phyloP scores from a whole-genome alignment of 92 coral and sea anemone genomes.

The Epizoanthus ramosus region DNA sequence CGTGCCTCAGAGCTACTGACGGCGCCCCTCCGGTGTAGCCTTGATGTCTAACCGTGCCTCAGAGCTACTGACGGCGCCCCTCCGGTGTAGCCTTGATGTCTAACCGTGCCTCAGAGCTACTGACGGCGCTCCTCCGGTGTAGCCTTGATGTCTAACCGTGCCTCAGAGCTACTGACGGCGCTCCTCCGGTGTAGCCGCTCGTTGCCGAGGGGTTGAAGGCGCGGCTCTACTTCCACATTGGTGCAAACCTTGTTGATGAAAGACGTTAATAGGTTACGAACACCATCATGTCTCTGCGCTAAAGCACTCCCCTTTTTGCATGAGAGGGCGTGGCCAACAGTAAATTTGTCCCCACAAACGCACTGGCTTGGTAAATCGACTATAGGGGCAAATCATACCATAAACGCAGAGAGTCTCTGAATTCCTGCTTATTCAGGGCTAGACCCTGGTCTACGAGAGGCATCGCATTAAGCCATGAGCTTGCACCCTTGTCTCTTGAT shows the following conservation, averaged over 20 bases:
- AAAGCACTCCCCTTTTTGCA: slow-evolving; percentile 48
- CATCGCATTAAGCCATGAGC: slow-evolving; percentile 54
- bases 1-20: too few species aligned
- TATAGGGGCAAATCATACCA: slow-evolving; percentile 41
- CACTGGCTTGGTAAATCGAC: slow-evolving; percentile 43
- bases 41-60: too few species aligned
- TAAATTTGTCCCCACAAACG: slow-evolving; percentile 44
- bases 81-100: too few species aligned
- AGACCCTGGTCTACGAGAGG: slow-evolving; percentile 51
- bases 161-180: slow-evolving; percentile 51
- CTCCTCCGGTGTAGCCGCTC: slow-evolving; percentile 38
- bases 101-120: slow-evolving; percentile 53
- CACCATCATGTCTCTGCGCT: slow-evolving; percentile 43
- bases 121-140: slow-evolving; percentile 37
- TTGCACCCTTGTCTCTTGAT: slow-evolving; percentile 55
- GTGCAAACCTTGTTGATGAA: slow-evolving; percentile 46
- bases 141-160: slow-evolving; percentile 42
- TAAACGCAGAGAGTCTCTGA: slow-evolving; percentile 48
- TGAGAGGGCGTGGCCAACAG: slow-evolving; percentile 39
- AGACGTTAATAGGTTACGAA: slow-evolving; percentile 44
- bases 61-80: too few species aligned
- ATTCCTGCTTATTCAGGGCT: slow-evolving; percentile 47
- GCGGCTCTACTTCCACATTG: slow-evolving; percentile 57
- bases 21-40: too few species aligned
- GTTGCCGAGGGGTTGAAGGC: slow-evolving; percentile 58